These are phyloP conservation scores for Stramonita haemastoma DNA, from an alignment of 2,888 invertebrate genomes.

Conservation along the genomic window DNA sequence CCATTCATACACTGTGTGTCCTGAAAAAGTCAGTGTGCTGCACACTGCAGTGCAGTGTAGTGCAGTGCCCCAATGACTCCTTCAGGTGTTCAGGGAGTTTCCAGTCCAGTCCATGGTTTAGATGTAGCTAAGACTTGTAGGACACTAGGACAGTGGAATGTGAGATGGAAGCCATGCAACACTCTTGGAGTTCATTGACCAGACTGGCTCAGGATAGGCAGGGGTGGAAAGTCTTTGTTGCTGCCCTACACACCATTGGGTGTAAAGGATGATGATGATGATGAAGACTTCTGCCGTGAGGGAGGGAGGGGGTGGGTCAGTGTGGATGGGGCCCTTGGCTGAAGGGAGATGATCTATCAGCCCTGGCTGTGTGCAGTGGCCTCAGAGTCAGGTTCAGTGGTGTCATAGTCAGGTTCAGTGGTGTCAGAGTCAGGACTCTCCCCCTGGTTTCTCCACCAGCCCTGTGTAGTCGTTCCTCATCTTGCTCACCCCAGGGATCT, in stretches of 20 bases:
- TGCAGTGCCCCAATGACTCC: neutral
- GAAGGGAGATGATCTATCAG: neutral
- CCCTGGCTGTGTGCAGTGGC: too few species aligned
- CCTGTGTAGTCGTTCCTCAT: constrained; percentile 16
- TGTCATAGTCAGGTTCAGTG: neutral
- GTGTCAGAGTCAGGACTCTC: neutral
- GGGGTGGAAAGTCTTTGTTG: neutral
- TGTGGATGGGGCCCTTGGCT: neutral
- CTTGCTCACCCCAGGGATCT: constrained; percentile 22
- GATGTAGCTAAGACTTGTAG: neutral
- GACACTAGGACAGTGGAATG: too few species aligned
- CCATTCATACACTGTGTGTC: too few species aligned
- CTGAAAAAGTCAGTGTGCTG: too few species aligned
- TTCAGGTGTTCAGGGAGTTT: neutral
- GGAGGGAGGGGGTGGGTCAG: neutral
- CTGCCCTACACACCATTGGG: too few species aligned
- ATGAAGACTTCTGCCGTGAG: too few species aligned
- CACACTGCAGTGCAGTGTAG: too few species aligned
- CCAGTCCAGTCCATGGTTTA: neutral
- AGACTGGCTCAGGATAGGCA: neutral
- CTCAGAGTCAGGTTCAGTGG: too few species aligned
- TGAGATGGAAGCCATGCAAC: too few species aligned
- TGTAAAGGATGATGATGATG: too few species aligned
- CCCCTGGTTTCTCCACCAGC: neutral
- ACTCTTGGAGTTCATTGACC: too few species aligned